Evolutionary conservation across 2,113 vertebrate genomes (phyloP), one percentile per base, ranked within the genome.

Genomic region (Tetraodon nigroviridis): DNA sequence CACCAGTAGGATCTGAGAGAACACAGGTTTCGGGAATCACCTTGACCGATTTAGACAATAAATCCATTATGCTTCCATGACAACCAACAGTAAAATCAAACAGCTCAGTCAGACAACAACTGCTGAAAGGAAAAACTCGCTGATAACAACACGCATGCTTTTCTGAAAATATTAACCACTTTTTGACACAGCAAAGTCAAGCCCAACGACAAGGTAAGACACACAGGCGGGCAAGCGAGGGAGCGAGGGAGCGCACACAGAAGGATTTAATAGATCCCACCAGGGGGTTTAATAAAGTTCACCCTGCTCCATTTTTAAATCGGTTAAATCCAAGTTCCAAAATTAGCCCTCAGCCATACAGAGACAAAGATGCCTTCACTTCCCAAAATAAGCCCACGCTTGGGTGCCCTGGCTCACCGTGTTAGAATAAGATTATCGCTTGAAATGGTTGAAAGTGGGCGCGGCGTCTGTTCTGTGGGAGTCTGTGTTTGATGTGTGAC

Each of bases 361-460:
- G 16, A 22, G 21, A 12, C 45, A 64, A 61, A 63, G 46, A 58
- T 50, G 52, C 22, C 57, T 55, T 65, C 32, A 47, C 46, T 50
- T 10, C 17, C 42, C 16, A 52, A 32, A 18, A 17, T 45, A 66
- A 71, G 44, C 58, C 55, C 22, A 51, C 12, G 2, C 18, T 62
- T 1, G 61, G 51, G 29, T 61, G 32, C 45, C 55, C 50, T 15
- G 17, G 52, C 71, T 47, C 52, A 21, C 55, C 32, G 8, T 10
- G 8, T 37, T 12, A 37, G 32, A 54, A 42, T 67, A 51, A 61
- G 66, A 32, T 16, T 71, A 71, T 75, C 41, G 63, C 63, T 66
- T 53, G 41, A 74, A 71, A 69, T 69, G 73, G 48, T 45, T 67
- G 58, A 64, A 82, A 73, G 80, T 51, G 76, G 71, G 73, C 55